These are phyloP conservation scores for Drosophila prolongata DNA, from an alignment of 2,888 invertebrate species.

Conservation along the genomic window DNA sequence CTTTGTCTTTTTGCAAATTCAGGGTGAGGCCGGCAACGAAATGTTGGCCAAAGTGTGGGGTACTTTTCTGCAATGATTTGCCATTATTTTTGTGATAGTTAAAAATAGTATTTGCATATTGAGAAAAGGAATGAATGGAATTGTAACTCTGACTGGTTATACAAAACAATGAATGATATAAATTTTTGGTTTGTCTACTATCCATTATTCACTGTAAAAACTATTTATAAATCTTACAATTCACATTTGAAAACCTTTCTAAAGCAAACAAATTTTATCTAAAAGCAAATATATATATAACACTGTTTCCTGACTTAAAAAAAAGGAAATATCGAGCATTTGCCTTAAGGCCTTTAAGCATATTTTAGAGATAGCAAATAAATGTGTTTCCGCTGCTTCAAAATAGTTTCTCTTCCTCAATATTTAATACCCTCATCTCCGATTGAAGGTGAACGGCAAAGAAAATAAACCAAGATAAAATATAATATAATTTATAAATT, in stretches of 20 bases:
- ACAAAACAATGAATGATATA: background rate
- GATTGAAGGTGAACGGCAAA: conserved; percentile 31
- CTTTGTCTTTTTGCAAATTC: conserved; percentile 35
- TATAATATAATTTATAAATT: conserved; percentile 36
- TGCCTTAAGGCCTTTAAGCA: background rate
- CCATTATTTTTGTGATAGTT: conserved; percentile 23
- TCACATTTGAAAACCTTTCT: too few species aligned
- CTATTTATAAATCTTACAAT: background rate
- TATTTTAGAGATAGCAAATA: background rate
- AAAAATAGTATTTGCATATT: conserved; percentile 23
- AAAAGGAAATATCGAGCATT: too few species aligned
- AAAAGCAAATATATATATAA: too few species aligned
- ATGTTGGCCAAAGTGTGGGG: conserved; percentile 52
- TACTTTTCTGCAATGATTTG: conserved; percentile 55
- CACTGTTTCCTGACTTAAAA: background rate
- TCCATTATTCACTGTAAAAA: background rate
- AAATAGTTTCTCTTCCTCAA: conserved; percentile 9
- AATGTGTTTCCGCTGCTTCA: background rate
- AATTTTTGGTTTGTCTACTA: too few species aligned
- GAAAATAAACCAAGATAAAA: conserved; percentile 20
- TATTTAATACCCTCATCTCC: background rate
- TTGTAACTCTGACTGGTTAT: conserved; percentile 2
- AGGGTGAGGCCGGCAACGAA: conserved; percentile 63
- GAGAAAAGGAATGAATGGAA: conserved; percentile 7
- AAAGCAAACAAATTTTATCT: too few species aligned